These are phyloP conservation scores for Bembecia ichneumoniformis DNA, from an alignment of 2,888 invertebrate species.

Conservation along the genomic window DNA sequence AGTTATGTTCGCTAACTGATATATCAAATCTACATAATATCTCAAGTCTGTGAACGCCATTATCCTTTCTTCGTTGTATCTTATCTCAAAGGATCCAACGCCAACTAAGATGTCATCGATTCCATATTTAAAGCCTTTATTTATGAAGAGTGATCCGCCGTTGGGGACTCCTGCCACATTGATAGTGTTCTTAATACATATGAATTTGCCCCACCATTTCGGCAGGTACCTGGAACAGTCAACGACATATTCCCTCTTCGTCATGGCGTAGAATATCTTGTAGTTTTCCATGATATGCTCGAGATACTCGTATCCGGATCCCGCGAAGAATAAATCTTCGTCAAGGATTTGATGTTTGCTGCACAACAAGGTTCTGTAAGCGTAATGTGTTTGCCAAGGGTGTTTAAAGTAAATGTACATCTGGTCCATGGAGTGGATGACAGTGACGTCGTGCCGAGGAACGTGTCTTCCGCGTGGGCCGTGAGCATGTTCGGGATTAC, in stretches of 20 bases:
- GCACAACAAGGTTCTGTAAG: background rate
- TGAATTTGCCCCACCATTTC: constrained; percentile 48
- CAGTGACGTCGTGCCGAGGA: constrained; percentile 32
- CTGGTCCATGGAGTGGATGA: constrained; percentile 29
- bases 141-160: constrained; percentile 26
- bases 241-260: constrained; percentile 5
- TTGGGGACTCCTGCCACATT: constrained; percentile 27
- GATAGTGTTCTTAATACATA: constrained; percentile 28
- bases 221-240: constrained; percentile 39
- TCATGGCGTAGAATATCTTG: constrained; percentile 21
- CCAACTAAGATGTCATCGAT: too few species aligned
- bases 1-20: constrained; percentile 14
- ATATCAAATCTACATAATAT: constrained; percentile 23
- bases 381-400: background rate
- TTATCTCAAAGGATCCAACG: constrained; percentile 40
- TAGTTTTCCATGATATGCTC: constrained; percentile 36
- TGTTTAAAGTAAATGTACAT: constrained; percentile 19
- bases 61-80: constrained; percentile 32
- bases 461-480: constrained; percentile 32
- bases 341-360: background rate
- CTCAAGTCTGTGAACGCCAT: constrained; percentile 34
- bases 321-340: constrained; percentile 10
- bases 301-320: constrained; percentile 31
- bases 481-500: constrained; percentile 42
- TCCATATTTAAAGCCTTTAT: constrained; percentile 8